Evolutionary conservation across 2,113 vertebrate species (phyloP).

Genomic region (Saguinus imperator): DNA sequence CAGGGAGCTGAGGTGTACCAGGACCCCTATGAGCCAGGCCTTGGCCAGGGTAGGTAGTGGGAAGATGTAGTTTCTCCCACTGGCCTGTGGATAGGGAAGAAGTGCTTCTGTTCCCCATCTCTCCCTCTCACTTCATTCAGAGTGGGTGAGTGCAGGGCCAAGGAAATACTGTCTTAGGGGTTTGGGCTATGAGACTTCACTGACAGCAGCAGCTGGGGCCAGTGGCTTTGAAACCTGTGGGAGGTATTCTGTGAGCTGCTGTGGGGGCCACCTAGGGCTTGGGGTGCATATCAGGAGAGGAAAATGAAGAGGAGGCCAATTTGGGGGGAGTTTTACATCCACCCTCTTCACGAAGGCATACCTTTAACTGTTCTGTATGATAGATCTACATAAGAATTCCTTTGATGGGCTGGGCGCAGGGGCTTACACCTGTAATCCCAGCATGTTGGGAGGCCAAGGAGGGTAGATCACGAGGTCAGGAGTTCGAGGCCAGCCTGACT

Average conservation of each 20-base stretch:
- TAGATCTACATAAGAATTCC: background rate
- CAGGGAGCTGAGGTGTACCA: background rate
- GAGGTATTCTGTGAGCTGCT: background rate
- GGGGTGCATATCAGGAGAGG: background rate
- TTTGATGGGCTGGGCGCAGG: background rate
- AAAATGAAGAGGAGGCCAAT: background rate
- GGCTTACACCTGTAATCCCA: too few species aligned
- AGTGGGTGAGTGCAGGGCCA: rapidly evolving
- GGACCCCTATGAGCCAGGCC: background rate
- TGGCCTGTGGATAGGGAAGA: background rate
- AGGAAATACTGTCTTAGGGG: background rate
- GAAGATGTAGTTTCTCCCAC: background rate
- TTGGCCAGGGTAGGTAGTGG: background rate
- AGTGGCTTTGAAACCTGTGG: background rate
- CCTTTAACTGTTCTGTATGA: background rate
- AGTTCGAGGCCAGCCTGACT: too few species aligned
- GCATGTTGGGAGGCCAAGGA: too few species aligned
- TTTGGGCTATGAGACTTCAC: background rate
- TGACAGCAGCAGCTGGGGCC: background rate
- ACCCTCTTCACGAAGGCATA: too few species aligned
- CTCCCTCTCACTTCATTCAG: background rate
- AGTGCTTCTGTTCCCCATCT: background rate
- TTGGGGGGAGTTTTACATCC: rapidly evolving
- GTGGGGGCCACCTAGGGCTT: background rate
- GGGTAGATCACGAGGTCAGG: too few species aligned